Percentiles rank a stretch among this genome's conserved stretches.
Evolutionary conservation across 2,113 vertebrate genomes (phyloP).

Genomic region (Dipodomys ordii): DNA sequence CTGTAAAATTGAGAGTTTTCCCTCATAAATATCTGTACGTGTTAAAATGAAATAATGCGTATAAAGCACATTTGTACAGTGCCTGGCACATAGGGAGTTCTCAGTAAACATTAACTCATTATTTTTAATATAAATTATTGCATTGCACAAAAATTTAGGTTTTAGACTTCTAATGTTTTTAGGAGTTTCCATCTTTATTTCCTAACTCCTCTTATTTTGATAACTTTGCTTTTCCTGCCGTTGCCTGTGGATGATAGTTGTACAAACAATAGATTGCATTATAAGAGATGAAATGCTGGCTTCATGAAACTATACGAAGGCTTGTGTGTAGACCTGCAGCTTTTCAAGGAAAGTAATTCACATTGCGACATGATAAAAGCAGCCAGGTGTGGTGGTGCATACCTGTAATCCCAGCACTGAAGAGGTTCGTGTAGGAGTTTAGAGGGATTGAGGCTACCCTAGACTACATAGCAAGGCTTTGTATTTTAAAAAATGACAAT

Average conservation of each 20-base stretch:
- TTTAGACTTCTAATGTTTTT: conserved; percentile 7
- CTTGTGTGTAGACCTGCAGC: background rate
- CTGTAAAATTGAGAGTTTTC: background rate
- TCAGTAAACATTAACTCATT: background rate
- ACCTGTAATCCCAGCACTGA: background rate
- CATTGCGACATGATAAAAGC: background rate
- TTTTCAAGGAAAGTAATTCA: conserved; percentile 23
- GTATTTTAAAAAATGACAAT: background rate
- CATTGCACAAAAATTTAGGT: background rate
- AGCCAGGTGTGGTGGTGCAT: too few relatives aligned
- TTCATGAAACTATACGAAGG: background rate
- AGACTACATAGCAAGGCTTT: background rate
- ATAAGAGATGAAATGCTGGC: background rate
- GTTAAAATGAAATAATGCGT: background rate
- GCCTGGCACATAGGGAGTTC: background rate
- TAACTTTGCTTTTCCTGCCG: background rate
- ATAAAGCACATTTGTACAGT: background rate
- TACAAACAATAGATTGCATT: background rate
- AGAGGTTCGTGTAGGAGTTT: background rate
- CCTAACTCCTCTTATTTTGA: background rate
- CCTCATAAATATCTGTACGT: background rate
- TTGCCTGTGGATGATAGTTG: background rate
- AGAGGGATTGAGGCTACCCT: too few relatives aligned
- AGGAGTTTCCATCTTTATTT: conserved; percentile 3
- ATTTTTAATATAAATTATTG: background rate